A percentile compares a stretch with the other conserved stretches of the same genome.
Evolutionary conservation across 1,140 invertebrate genomes (phyloP).

Genomic region (Drosophila gunungcola): DNA sequence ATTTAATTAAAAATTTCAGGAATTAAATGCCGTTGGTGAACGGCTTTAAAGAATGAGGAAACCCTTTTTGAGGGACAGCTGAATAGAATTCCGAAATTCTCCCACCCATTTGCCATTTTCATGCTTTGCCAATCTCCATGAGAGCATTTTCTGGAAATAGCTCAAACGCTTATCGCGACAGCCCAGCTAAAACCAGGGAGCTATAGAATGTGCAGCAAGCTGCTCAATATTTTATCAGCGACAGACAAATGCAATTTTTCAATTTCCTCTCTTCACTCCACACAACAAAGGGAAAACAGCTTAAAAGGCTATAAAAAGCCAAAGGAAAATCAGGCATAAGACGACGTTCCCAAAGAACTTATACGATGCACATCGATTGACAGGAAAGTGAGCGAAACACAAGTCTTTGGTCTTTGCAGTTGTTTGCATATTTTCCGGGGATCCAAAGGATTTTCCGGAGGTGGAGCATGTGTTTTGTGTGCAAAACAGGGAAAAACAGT

Average conservation of each 20-base stretch:
- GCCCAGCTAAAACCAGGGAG: constrained; percentile 14
- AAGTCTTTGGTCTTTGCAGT: constrained; percentile 25
- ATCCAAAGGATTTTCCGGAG: constrained; percentile 8
- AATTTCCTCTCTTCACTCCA: constrained; percentile 51
- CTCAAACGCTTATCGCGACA: constrained; percentile 64
- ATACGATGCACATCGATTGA: constrained; percentile 52
- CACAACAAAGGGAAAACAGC: constrained; percentile 60
- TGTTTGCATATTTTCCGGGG: constrained; percentile 56
- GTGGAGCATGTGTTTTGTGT: constrained; percentile 56
- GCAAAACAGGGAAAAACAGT: constrained; percentile 11
- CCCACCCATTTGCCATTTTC: constrained; percentile 10
- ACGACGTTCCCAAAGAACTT: constrained; percentile 19
- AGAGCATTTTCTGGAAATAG: constrained; percentile 56
- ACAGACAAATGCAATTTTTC: constrained; percentile 75
- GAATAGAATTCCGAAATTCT: constrained; percentile 21
- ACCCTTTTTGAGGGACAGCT: constrained; percentile 20
- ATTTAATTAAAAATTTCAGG: constrained; percentile 25
- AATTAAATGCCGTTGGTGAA: constrained; percentile 38
- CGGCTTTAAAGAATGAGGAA: constrained; percentile 40
- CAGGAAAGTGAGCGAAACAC: constrained; percentile 19
- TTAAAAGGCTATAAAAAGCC: constrained; percentile 69
- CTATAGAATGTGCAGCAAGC: constrained; percentile 18
- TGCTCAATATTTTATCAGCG: constrained; percentile 74
- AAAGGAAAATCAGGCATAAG: constrained; percentile 40
- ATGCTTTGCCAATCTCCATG: constrained; percentile 43